Evolutionary conservation across 2,113 vertebrate genomes (phyloP), one percentile per base, ranked within the genome.

Genomic region (Oncorhynchus nerka): DNA sequence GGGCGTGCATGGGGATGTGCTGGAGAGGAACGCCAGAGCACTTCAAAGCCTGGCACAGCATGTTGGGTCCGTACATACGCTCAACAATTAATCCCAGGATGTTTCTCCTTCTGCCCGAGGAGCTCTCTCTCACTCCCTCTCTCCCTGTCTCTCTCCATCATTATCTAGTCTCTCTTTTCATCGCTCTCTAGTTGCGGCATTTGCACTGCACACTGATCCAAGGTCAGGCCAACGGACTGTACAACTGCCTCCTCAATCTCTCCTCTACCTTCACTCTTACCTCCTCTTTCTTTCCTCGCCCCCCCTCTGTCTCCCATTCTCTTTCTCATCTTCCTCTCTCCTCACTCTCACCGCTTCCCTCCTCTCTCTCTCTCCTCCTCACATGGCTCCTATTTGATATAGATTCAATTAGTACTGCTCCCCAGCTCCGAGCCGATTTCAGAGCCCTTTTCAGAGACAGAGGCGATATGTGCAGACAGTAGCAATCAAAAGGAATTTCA

Each of bases 21-120:
- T 75, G 64, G 75, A 84, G 88, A 84, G 77, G 64, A 83, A 83
- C 62, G 75, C 71, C 75, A 76, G 83, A 86, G 81, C 80, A 87
- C 87, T 88, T 92, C 90, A 91, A 91, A 93, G 92, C 71, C 74
- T 73, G 7, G 69, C 20, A 69, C 79, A 76, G 83, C 78, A 87
- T 82, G 85, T 86, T 75, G 80, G 85, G 39, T 80, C 75, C 68
- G 51, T 79, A 72, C 51, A 19, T 55, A 62, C 70, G 69, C 83
- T 85, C 89, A 76, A 79, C 90, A 84, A 86, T 86, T 87, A 89
- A 89, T 89, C 89, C 85, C 87, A 85, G 86, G 79, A 89, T 85
- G 80, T 85, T 87, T 84, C 83, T 80, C 49, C 49, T 84, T 79
- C 39, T 0, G 79, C 83, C 68, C 45, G 78, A 87, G 84, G 85